Evolutionary conservation across 2,888 invertebrate genomes (phyloP), one percentile per base, ranked within the genome.

Genomic region (Drosophila monieri): DNA sequence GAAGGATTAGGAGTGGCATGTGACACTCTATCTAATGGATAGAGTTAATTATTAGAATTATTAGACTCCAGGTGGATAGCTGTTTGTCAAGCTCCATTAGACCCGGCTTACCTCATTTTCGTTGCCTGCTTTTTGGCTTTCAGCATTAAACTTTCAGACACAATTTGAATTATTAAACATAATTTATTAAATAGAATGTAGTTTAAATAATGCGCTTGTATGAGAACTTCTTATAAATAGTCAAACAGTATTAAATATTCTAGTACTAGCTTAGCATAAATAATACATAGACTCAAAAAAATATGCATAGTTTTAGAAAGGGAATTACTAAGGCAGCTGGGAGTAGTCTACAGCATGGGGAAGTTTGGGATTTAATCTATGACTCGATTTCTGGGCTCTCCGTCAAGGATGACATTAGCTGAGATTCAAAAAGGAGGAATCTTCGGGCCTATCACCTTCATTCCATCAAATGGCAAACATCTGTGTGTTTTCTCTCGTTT

Each of bases 71-170:
- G n/a, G n/a, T n/a, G n/a, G n/a, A n/a, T n/a, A n/a, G n/a, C n/a
- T n/a, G n/a, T n/a, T n/a, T 21, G 21, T 2, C 0, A 0, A 21
- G 21, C 21, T 21, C 21, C 21, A 21, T 21, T 23, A 4, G 5
- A 23, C 21, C 21, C 35, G 43, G 47, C 23, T 35, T 48, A 53
- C 23, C 39, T n/a, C 56, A 39, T 57, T 56, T 46, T 2, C 57
- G 55, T 73, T 73, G 80, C 76, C 79, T 79, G 72, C 85, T 83
- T 81, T 85, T 72, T 35, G 80, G 83, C 83, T 59, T 55, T 51
- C 30, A 37, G 43, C 30, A 57, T 6, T 15, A 56, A 44, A 32
- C n/a, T n/a, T n/a, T n/a, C 32, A 12, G 15, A 23, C n/a, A 51
- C 15, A 51, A 46, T 4, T 0, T 23, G n/a, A n/a, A 44, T n/a